Base-by-base conservation (phyloP, 2,888 invertebrate genomes). In the Adineta ricciae region DNA sequence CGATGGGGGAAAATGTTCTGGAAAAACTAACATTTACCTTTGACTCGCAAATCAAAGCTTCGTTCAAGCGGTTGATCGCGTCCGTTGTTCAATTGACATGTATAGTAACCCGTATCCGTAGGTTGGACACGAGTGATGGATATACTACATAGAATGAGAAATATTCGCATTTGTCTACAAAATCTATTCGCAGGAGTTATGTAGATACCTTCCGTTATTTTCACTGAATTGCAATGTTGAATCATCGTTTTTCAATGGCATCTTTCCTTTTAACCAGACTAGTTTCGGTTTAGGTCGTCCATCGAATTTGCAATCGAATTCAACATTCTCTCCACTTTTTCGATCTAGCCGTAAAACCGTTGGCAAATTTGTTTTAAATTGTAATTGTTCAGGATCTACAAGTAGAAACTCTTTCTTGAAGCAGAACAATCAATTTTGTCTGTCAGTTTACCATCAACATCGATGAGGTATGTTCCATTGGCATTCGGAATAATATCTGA, bases 41-140 rank as follows among this genome's bases (percentile, higher is more conserved):
- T 21, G n/a, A 78, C 41, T 36, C 41, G 41, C 24, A 78, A 78
- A 78, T 78, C 41, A 78, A 78, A 78, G 41, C 78, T 78, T 78
- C 78, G 78, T 41, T 19, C 1, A 21, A 78, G 38, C n/a, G 2
- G 2, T n/a, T 0, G 0, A 78, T 38, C 38, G 1, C n/a, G 78
- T n/a, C 41, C 78, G 41, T 78, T 41, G n/a, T 78, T 78, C 41
- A 78, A 41, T n/a, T 78, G n/a, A 78, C 78, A 78, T 24, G 78
- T 78, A 41, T 78, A 78, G 41, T n/a, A 41, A n/a, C 78, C 78
- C 2, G 78, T 78, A n/a, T 78, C 78, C 4, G 78, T 9, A 2
- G 41, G 24, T 78, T 78, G 78, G n/a, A 14, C 24, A 78, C 78
- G 78, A n/a, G 8, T 41, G 4, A 78, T 78, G 8, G 38, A n/a